These are phyloP conservation scores for Zhengitettix transpicula DNA, from an alignment of 2,888 invertebrate species.

Conservation along the genomic window DNA sequence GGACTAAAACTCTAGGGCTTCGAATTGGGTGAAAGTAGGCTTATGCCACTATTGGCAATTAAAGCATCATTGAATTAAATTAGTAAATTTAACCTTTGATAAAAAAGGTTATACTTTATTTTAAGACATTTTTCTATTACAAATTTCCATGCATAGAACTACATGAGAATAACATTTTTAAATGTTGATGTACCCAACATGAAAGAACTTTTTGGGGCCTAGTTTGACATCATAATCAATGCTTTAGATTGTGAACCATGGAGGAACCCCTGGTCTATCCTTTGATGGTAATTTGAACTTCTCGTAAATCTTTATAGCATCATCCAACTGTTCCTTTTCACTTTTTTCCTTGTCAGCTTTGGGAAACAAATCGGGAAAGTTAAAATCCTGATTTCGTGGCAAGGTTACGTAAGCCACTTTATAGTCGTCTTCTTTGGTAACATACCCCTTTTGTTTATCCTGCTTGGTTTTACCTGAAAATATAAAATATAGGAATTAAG, in stretches of 20 bases:
- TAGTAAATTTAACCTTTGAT: too few relatives aligned
- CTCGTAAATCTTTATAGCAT: constrained; percentile 41
- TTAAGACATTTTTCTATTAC: too few relatives aligned
- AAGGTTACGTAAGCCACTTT: constrained; percentile 65
- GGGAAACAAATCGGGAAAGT: constrained; percentile 57
- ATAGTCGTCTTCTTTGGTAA: constrained; percentile 67
- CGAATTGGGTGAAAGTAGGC: too few relatives aligned
- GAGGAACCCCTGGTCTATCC: constrained; percentile 51
- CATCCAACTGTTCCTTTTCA: constrained; percentile 41
- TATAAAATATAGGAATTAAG: neutral
- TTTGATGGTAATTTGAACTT: constrained; percentile 45
- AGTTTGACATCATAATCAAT: neutral
- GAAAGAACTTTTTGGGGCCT: too few relatives aligned
- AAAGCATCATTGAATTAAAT: too few relatives aligned
- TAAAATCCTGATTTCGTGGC: constrained; percentile 54
- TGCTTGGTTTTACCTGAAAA: constrained; percentile 29
- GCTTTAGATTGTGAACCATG: constrained; percentile 58
- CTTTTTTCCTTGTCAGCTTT: constrained; percentile 25
- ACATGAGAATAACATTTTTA: neutral
- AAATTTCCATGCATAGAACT: neutral
- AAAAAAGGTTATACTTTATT: too few relatives aligned
- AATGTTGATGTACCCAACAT: too few relatives aligned
- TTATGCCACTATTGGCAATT: too few relatives aligned
- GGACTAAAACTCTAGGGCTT: too few relatives aligned
- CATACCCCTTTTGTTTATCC: constrained; percentile 41